Percentiles rank a stretch among this genome's conserved stretches.
Conservation (phyloP, 2,797 vertebrate genomes). For the Craterocephalus amniculus region DNA sequence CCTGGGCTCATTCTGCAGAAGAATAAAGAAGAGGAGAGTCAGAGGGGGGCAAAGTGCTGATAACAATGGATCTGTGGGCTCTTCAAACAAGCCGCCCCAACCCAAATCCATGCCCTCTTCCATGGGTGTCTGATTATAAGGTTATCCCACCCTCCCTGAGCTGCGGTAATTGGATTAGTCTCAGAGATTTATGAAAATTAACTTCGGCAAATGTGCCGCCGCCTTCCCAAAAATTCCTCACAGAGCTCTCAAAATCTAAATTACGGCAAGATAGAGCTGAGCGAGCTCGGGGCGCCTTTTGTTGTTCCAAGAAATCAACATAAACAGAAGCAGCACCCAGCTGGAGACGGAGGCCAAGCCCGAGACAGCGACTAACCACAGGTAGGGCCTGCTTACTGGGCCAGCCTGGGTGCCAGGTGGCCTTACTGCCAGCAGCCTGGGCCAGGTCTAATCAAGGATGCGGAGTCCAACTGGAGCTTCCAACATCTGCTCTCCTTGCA, state of each 20-base stretch:
- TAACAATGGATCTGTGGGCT: conserved; percentile 83
- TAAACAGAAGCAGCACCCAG: conserved; percentile 48
- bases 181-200: conserved; percentile 88
- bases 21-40: conserved; percentile 80
- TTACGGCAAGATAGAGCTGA: conserved; percentile 42
- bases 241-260: conserved; percentile 77
- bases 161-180: conserved; percentile 88
- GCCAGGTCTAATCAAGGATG: conserved; percentile 82
- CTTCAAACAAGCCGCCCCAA: conserved; percentile 82
- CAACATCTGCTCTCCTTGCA: conserved; percentile 83
- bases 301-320: conserved; percentile 39
- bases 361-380: conserved; percentile 70
- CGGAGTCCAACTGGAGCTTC: conserved; percentile 81
- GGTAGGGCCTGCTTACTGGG: conserved; percentile 76
- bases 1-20: conserved; percentile 78
- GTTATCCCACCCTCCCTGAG: conserved; percentile 84
- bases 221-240: conserved; percentile 70
- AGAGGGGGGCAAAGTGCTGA: conserved; percentile 79
- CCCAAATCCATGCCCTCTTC: conserved; percentile 84
- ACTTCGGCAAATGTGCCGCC: conserved; percentile 78
- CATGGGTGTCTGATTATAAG: conserved; percentile 85
- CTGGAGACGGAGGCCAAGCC: conserved; percentile 59
- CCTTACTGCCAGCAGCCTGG: conserved; percentile 77
- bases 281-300: conserved; percentile 40
- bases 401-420: conserved; percentile 82